Base-by-base conservation (phyloP, 2,113 vertebrate species). In the Butorides virescens region DNA sequence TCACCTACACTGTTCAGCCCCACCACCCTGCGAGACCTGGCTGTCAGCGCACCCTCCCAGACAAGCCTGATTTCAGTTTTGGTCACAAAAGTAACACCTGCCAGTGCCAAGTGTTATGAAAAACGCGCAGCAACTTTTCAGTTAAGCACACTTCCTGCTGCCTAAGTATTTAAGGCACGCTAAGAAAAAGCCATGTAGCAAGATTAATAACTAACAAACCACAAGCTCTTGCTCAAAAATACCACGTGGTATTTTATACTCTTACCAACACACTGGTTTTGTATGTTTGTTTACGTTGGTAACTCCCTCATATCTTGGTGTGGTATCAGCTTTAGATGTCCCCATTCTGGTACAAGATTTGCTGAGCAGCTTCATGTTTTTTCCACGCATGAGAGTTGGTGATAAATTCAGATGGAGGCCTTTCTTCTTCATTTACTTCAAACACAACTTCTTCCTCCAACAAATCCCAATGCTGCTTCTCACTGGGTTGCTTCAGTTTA, bases 121-220 rank as follows among this genome's bases (percentile, higher is more conserved):
- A 90, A 78, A 78, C 88, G 72, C 10, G 37, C 47, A 68, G 72
- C 52, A 59, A 10, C 55, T 84, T 76, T 73, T 94, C 93, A 97
- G 85, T 56, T 95, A 92, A 90, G 61, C 87, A 91, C 47, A 25
- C 82, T 96, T 95, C 95, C 96, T 93, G 81, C 89, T 95, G 86
- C 83, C 80, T 82, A 47, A 82, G 46, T 79, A 96, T 74, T 72
- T 80, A 86, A 89, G 74, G 63, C 80, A 82, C 9, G 2, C 53
- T 3, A 95, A 97, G 75, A 53, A 97, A 96, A 93, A 84, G 23
- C 39, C 77, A 13, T n/a, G 32, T 9, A 88, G 89, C 52, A 85
- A 97, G 81, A 75, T 86, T 37, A 91, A 32, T 70, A 95, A 91
- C 70, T 84, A 85, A 77, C 22, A 90, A 97, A 95, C 88, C 95